A percentile compares a stretch with the other conserved stretches of the same genome.
These are phyloP conservation scores for Quadroppia sp. DNA, from an alignment of 2,888 invertebrate genomes.

Conservation along the genomic window DNA sequence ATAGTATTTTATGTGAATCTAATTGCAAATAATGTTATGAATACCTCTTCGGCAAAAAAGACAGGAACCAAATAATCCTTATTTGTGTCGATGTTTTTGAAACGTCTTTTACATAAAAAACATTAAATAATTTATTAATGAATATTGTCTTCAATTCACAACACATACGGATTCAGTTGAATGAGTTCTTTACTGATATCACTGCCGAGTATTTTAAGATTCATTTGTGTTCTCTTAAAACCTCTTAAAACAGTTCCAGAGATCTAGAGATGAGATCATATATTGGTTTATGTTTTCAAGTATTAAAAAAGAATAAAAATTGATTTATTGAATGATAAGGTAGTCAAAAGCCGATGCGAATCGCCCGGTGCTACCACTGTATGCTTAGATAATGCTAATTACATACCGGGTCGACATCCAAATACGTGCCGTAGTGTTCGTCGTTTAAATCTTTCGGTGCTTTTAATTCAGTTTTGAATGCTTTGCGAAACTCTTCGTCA, in stretches of 20 bases:
- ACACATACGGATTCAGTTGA: too few species aligned
- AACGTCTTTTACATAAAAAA: too few species aligned
- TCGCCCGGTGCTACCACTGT: too few species aligned
- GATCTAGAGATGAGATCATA: neutral
- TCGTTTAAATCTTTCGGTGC: neutral
- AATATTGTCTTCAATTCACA: too few species aligned
- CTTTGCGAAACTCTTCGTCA: neutral
- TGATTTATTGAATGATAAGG: neutral
- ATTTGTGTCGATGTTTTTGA: too few species aligned
- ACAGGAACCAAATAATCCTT: neutral
- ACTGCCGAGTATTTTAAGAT: neutral
- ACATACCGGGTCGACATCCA: constrained; percentile 31
- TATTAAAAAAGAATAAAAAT: neutral
- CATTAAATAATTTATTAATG: too few species aligned
- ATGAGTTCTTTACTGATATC: too few species aligned
- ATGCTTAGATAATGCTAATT: too few species aligned
- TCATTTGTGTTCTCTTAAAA: constrained; percentile 13
- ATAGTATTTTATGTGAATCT: too few species aligned
- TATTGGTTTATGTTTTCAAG: too few species aligned
- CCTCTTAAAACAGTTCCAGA: constrained; percentile 19
- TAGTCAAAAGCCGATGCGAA: neutral
- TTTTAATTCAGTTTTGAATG: neutral
- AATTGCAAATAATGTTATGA: too few species aligned
- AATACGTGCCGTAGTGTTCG: constrained; percentile 13
- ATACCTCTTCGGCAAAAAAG: constrained; percentile 28